Evolutionary conservation across 2,113 vertebrate species (phyloP).

Genomic region (Podarcis cretensis): DNA sequence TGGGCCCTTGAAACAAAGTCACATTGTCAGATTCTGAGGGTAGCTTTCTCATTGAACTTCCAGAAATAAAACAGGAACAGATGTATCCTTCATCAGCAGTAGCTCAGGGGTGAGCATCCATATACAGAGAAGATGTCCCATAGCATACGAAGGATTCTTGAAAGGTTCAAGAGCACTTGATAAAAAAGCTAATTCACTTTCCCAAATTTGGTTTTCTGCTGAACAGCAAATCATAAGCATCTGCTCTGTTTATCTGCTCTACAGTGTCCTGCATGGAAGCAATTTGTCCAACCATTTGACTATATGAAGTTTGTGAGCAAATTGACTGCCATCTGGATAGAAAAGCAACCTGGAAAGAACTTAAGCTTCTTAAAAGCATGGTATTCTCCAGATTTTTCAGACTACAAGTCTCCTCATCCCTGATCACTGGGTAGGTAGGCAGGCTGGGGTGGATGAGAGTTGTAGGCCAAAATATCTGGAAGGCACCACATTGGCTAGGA

Average conservation of each 20-base stretch:
- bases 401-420: no score
- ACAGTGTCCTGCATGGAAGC: background rate
- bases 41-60: background rate
- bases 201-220: background rate
- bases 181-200: background rate
- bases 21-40: background rate
- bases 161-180: fast-evolving
- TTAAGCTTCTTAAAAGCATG: no score
- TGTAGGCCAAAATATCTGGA: no score
- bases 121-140: background rate
- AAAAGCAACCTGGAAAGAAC: background rate
- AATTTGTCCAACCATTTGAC: no score
- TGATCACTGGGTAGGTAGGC: no score
- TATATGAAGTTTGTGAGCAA: no score
- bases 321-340: background rate
- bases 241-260: background rate
- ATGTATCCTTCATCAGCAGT: background rate
- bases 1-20: constrained; percentile 15
- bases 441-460: no score
- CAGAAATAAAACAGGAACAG: background rate
- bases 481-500: background rate
- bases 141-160: background rate
- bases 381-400: no score
- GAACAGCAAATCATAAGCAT: background rate
- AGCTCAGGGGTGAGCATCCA: background rate